Evolutionary conservation across 2,113 vertebrate species (phyloP), one percentile per base, ranked within the genome.

Genomic region (Mesembrinibis cayennensis): DNA sequence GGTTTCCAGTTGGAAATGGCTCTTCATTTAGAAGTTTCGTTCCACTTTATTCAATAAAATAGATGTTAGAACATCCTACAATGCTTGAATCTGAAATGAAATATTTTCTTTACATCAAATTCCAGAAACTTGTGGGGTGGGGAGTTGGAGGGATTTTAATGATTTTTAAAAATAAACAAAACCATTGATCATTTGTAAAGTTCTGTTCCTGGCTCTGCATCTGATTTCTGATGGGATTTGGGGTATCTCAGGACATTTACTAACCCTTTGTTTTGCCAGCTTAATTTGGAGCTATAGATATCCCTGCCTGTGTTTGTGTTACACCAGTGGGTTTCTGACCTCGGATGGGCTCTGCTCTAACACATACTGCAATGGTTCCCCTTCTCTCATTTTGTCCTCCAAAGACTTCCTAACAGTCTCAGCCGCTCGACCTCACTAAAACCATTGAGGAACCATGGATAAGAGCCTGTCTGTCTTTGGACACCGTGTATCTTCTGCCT

Each of bases 1-100:
- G 87, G 71, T 92, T 96, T 96, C 96, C 90, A 91, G 88, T 93
- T 96, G 95, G 93, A 97, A 96, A 93, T 77, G 78, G 53, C n/a
- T 73, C 78, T 73, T 95, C 58, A 93, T 96, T 93, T 91, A 94
- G 90, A 91, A 95, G 79, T 82, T 94, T 93, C 66, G 62, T 85
- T 88, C 70, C 66, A 34, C 32, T 96, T 96, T 96, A 93, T 90
- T 95, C 66, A 85, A 77, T 82, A 94, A 96, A 96, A 91, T 80
- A 90, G 84, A 89, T 80, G 56, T 84, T 82, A 90, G 82, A 82
- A 82, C 74, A 86, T 42, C 36, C 73, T 88, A 87, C 71, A 82
- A 42, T 23, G 27, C 78, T 91, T 72, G 82, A 95, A 96, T 90
- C 78, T 77, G 40, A 82, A 96, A 94, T 53, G 3, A 85, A 90